Evolutionary conservation across 2,888 invertebrate species (phyloP).

Genomic region (Drosophila rubida): DNA sequence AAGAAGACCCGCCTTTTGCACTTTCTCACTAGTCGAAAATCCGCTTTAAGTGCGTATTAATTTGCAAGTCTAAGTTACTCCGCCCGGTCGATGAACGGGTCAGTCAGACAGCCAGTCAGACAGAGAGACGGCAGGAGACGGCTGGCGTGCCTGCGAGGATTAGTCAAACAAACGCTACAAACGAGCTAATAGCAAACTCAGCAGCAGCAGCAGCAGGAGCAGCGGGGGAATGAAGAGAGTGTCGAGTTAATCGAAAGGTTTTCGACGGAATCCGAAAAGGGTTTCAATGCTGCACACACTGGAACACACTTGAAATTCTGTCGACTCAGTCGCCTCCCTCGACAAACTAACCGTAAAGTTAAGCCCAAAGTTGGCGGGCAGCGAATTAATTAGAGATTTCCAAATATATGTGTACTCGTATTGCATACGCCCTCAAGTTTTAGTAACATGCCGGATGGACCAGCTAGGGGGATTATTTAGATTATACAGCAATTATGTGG

Average conservation of each 20-base stretch:
- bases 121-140: neutral
- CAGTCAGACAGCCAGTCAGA: neutral
- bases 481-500: too few species aligned
- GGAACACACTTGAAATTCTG: constrained; percentile 10
- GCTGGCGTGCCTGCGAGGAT: constrained; percentile 52
- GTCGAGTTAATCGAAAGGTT: constrained; percentile 50
- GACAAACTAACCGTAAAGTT: constrained; percentile 35
- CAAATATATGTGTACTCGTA: constrained; percentile 14
- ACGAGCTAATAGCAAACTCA: constrained; percentile 62
- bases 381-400: constrained; percentile 43
- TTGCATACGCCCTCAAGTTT: neutral
- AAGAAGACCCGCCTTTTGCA: constrained; percentile 8
- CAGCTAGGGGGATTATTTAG: neutral
- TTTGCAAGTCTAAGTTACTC: constrained; percentile 74
- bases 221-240: too few species aligned
- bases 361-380: constrained; percentile 21
- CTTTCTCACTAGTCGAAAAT: constrained; percentile 55
- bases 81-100: constrained; percentile 14
- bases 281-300: constrained; percentile 19
- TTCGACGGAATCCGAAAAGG: constrained; percentile 26
- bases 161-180: constrained; percentile 71
- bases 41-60: constrained; percentile 76
- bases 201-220: neutral
- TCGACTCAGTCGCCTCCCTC: constrained; percentile 21
- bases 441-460: neutral